Conservation (phyloP, 2,888 invertebrate species). For the Caradrina clavipalpis region DNA sequence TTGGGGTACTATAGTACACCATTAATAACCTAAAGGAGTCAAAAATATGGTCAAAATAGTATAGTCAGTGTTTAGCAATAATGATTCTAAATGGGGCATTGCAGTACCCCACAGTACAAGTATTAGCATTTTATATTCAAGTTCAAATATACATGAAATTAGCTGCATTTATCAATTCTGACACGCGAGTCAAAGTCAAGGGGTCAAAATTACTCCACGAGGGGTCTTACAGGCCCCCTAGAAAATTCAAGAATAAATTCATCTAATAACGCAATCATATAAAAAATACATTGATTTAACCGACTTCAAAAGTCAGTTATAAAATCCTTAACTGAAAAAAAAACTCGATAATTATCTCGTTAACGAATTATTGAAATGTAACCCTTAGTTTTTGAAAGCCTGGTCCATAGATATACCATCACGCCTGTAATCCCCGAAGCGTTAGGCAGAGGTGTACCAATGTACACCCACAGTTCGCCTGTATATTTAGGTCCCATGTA, state of each 20-base stretch:
- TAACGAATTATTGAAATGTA: conserved; percentile 25
- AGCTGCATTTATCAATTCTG: not conserved
- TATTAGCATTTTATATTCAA: conserved; percentile 20
- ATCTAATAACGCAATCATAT: not conserved
- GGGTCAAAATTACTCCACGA: not conserved
- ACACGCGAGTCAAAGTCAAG: not conserved
- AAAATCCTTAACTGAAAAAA: not conserved
- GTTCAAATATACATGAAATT: conserved; percentile 10
- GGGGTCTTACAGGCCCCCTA: not conserved
- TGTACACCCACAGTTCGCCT: no score
- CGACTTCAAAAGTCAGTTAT: conserved; percentile 8
- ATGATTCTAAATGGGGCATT: not conserved
- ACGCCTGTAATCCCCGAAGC: no score
- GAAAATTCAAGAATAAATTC: not conserved
- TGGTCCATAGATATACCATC: not conserved
- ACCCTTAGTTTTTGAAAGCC: conserved; percentile 4
- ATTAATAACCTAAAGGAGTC: not conserved
- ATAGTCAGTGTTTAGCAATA: no score
- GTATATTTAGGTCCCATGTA: no score
- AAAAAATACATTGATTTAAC: not conserved
- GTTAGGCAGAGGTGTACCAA: no score
- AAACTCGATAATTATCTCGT: conserved; percentile 16
- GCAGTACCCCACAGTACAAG: conserved; percentile 11
- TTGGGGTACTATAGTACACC: not conserved
- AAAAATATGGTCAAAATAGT: no score